Base-by-base conservation (phyloP, 2,113 vertebrate genomes). In the Proterorhinus semilunaris region DNA sequence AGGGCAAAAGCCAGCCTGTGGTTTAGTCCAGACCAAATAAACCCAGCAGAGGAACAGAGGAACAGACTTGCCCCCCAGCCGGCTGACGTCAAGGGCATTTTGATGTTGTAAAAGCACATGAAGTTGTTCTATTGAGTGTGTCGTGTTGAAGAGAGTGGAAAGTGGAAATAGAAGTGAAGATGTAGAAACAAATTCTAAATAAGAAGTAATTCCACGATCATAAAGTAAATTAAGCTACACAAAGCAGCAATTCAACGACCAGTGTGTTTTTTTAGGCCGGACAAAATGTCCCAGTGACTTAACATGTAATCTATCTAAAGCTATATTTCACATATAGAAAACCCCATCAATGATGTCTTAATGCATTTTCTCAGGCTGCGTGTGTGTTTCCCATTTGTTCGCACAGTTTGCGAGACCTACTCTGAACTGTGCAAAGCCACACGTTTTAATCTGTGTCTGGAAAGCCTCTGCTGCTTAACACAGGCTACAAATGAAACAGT, bases 101-200 rank as follows among this genome's bases (percentile, higher is more conserved):
- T 61, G 67, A 78, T 69, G 46, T 48, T 70, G 64, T 77, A 67
- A 68, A 82, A 64, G 55, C 53, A 68, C 45, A 78, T 72, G 69
- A 84, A 81, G 76, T 73, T 62, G 76, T 58, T 63, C 78, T 89
- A 79, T 87, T 91, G 46, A 47, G 7, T 47, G 21, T 21, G 21
- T 21, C 21, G 21, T 58, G 80, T 76, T 65, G 59, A 68, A 27
- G 12, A 2, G 43, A 17, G 48, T 47, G 62, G 75, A 62, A 72
- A 61, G 48, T 70, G 69, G 66, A 72, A 72, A 36, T 36, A 36
- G 27, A 3, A 36, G 27, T 36, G 1, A 36, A 36, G 27, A 36
- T 36, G 27, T 47, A 47, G 7, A 47, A 47, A 8, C 7, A 10
- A 47, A 47, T 2, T 21, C 21, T 21, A 7, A 47, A 47, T 8